Evolutionary conservation across 1,140 invertebrate genomes (phyloP), one percentile per base, ranked within the genome.

Genomic region (Zaprionus kolodkinae): DNA sequence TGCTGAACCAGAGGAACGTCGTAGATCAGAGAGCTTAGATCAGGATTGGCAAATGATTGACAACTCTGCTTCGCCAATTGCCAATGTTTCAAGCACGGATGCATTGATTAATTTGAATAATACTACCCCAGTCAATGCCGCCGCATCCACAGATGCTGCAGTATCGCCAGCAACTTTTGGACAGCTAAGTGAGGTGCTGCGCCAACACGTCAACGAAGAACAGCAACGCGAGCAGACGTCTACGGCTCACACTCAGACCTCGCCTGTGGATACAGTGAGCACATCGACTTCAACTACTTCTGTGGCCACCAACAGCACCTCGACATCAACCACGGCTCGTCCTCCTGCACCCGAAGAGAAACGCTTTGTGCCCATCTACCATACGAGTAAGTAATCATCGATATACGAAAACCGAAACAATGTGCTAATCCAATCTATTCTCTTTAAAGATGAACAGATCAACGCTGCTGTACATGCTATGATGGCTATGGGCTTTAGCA

Each of bases 401-500:
- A 4, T 0, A 13, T 27, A 25, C 17, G 2, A 0, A 15, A 10
- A 27, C 12, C 11, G 11, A 15, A 11, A 13, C 30, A 5, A 12
- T 17, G 13, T 38, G 13, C 0, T 21, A 21, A n/a, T 76, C 17
- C n/a, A 45, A 33, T 10, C 0, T 10, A 1, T 21, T 45, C 11
- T 6, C 4, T 48, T 63, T n/a, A 6, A 38, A 90, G 94, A 95
- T 93, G 93, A 95, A 12, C 94, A 93, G 64, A 95, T 96, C 59
- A 94, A 94, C 61, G 88, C 92, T 4, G 94, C 94, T 38, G 91
- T 97, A 54, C 92, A 95, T 55, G 93, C 95, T 48, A 96, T 97
- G 96, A 93, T 95, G 86, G 92, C 94, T 2, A 98, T 97, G 97
- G 97, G 97, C 35, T 98, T 97, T 92, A 94, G 94, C 56, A 96